Conservation (phyloP, 2,797 vertebrate species). For the Galagoides demidoff region DNA sequence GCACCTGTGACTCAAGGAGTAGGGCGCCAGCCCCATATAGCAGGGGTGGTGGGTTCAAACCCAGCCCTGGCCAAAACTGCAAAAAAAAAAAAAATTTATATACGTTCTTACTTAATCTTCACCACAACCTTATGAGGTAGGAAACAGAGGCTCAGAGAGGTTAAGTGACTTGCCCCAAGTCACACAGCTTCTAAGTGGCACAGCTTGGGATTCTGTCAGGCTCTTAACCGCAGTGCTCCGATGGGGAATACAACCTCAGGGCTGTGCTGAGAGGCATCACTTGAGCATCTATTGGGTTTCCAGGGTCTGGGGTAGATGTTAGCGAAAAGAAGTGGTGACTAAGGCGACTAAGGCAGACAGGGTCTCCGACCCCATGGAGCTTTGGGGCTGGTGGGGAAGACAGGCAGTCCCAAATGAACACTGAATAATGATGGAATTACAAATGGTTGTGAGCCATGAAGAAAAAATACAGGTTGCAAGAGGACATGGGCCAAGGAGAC, state of each 20-base stretch:
- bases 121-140: background rate
- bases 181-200: background rate
- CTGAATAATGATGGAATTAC: background rate
- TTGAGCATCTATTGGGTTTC: background rate
- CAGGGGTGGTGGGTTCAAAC: too few species aligned
- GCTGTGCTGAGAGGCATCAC: background rate
- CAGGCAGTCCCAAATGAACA: background rate
- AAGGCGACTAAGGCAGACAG: background rate
- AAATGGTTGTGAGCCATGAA: background rate
- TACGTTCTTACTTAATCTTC: background rate
- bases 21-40: too few species aligned
- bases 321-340: background rate
- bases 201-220: background rate
- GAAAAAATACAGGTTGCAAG: background rate
- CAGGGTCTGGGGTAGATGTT: background rate
- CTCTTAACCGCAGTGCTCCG: background rate
- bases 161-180: constrained; percentile 13
- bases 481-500: background rate
- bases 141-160: constrained; percentile 1
- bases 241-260: background rate
- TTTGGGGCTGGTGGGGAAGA: background rate
- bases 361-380: background rate
- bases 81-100: background rate
- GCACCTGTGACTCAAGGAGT: too few species aligned
- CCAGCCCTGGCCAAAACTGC: too few species aligned